These are phyloP conservation scores for Notocelia uddmanniana DNA, from an alignment of 2,888 invertebrate species.

Conservation along the genomic window DNA sequence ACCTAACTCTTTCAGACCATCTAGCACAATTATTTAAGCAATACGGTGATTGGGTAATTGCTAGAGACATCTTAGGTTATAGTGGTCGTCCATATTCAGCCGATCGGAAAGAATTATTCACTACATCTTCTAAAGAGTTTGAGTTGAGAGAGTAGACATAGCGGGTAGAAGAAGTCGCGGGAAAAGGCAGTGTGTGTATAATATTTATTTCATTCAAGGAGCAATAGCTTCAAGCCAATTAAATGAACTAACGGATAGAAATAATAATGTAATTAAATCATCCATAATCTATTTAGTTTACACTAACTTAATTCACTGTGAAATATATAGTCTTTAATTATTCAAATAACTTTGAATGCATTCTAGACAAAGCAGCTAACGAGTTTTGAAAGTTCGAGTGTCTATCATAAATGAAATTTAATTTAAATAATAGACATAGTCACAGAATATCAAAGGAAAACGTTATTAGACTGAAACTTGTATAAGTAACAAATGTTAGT, in stretches of 20 bases:
- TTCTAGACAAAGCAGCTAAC: background rate
- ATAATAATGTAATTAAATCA: background rate
- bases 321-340: background rate
- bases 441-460: background rate
- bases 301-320: background rate
- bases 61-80: too few relatives aligned
- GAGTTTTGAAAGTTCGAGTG: background rate
- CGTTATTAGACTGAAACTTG: background rate
- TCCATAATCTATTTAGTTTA: background rate
- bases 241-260: too few relatives aligned
- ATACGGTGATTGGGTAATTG: too few relatives aligned
- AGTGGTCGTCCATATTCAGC: too few relatives aligned
- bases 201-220: too few relatives aligned
- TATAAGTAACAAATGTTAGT: background rate
- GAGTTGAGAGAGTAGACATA: too few relatives aligned
- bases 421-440: background rate
- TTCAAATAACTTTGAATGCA: background rate
- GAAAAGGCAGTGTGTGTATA: background rate
- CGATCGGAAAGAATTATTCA: too few relatives aligned
- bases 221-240: too few relatives aligned
- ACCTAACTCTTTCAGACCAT: too few relatives aligned
- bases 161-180: background rate
- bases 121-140: too few relatives aligned
- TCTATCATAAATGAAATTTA: slow-evolving; percentile 1
- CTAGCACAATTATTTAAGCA: too few relatives aligned